A percentile compares a stretch with the other conserved stretches of the same genome.
Evolutionary conservation across 2,888 invertebrate genomes (phyloP).

Genomic region (Dorcus parallelipipedus): DNA sequence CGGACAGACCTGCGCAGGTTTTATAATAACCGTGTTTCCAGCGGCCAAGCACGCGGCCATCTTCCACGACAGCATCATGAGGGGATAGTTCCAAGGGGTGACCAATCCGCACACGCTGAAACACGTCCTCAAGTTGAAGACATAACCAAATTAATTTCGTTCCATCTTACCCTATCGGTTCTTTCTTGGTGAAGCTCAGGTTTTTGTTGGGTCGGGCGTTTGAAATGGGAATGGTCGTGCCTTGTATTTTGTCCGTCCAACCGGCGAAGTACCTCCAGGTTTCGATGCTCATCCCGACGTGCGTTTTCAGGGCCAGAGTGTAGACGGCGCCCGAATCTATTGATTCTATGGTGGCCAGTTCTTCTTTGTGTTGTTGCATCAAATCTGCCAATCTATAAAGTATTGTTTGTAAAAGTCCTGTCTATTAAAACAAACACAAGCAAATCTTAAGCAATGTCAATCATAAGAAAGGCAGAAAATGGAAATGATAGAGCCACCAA

Average conservation of each 20-base stretch:
- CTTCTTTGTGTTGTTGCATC: conserved; percentile 93
- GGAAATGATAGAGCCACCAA: too few species aligned
- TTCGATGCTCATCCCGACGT: conserved; percentile 97
- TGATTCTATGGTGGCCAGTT: conserved; percentile 90
- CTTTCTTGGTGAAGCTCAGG: conserved; percentile 81
- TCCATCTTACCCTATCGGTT: conserved; percentile 74
- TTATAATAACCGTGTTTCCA: conserved; percentile 94
- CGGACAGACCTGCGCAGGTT: conserved; percentile 90
- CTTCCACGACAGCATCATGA: conserved; percentile 99
- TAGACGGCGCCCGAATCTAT: conserved; percentile 96
- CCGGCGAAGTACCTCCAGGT: conserved; percentile 96
- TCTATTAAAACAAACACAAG: too few species aligned
- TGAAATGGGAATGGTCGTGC: conserved; percentile 85
- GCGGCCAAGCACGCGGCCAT: conserved; percentile 97
- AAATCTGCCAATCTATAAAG: conserved; percentile 77
- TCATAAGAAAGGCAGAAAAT: too few species aligned
- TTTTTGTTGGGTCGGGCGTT: conserved; percentile 91
- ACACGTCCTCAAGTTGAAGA: neutral
- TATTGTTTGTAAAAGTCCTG: neutral
- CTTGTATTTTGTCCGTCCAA: conserved; percentile 95
- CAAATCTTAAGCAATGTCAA: neutral
- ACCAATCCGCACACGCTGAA: conserved; percentile 83
- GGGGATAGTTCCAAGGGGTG: conserved; percentile 97
- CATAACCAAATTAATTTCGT: neutral
- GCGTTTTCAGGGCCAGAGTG: conserved; percentile 92